These are phyloP conservation scores for Bothrops alternatus DNA, from an alignment of 2,797 vertebrate species.

Conservation along the genomic window DNA sequence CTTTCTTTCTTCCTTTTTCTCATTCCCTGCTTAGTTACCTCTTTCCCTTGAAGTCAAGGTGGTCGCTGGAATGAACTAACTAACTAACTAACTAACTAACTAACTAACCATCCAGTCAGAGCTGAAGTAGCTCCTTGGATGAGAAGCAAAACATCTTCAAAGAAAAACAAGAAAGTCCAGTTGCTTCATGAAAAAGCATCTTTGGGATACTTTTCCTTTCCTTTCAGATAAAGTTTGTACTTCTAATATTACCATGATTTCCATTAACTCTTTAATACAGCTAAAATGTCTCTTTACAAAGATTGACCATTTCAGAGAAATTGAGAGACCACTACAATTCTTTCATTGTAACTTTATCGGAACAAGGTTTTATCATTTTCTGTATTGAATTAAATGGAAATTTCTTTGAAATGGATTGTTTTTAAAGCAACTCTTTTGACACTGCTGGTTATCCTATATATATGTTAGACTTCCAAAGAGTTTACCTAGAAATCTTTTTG, in stretches of 20 bases:
- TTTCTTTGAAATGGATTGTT: slow-evolving; percentile 47
- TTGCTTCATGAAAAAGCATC: too few species aligned
- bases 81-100: too few species aligned
- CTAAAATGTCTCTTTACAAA: not conserved
- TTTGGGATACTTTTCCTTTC: too few species aligned
- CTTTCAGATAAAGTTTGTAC: not conserved
- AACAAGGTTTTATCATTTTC: slow-evolving; percentile 23
- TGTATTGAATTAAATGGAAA: slow-evolving; percentile 18
- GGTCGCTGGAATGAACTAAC: not conserved
- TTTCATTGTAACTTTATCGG: slow-evolving; percentile 28
- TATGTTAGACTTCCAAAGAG: slow-evolving; percentile 40
- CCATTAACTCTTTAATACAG: not conserved
- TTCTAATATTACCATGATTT: not conserved
- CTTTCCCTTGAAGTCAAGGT: not conserved
- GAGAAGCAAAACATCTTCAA: too few species aligned
- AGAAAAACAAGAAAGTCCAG: too few species aligned
- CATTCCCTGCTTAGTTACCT: not conserved
- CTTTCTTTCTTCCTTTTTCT: too few species aligned
- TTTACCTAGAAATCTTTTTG: not conserved
- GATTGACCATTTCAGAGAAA: slow-evolving; percentile 11
- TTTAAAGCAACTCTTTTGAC: slow-evolving; percentile 31
- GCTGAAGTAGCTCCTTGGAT: too few species aligned
- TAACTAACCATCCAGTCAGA: too few species aligned
- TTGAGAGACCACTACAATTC: slow-evolving; percentile 19
- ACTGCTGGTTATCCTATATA: slow-evolving; percentile 12